Conservation (phyloP, 1,140 invertebrate genomes). For the Monomorium pharaonis region DNA sequence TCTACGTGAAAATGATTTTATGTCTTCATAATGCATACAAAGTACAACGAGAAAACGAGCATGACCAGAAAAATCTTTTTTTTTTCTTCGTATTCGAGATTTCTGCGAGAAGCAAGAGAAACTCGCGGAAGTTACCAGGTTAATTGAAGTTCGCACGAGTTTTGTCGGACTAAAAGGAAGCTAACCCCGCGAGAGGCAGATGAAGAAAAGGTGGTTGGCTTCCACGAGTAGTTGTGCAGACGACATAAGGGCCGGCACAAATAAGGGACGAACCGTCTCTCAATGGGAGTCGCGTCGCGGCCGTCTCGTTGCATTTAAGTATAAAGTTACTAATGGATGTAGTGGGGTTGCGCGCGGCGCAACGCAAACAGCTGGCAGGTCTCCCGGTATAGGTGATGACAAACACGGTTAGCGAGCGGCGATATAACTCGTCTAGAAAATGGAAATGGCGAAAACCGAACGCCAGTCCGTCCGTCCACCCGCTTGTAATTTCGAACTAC, state of each 20-base stretch:
- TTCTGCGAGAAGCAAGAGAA: background rate
- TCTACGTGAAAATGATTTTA: background rate
- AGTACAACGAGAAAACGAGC: background rate
- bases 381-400: constrained; percentile 1
- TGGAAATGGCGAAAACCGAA: constrained; percentile 6
- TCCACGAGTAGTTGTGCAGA: background rate
- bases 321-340: constrained; percentile 74
- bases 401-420: constrained; percentile 30
- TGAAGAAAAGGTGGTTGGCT: background rate
- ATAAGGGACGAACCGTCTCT: constrained; percentile 27
- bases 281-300: constrained; percentile 20
- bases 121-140: background rate
- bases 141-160: constrained; percentile 43
- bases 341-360: constrained; percentile 6
- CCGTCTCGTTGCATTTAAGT: constrained; percentile 67
- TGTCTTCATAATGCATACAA: background rate
- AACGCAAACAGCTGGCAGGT: constrained; percentile 38
- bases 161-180: constrained; percentile 14
- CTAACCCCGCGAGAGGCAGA: background rate
- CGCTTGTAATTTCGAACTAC: background rate
- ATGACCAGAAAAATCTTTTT: background rate
- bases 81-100: background rate
- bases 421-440: constrained; percentile 32
- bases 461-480: background rate
- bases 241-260: constrained; percentile 25